Conservation (phyloP, 2,113 vertebrate species). For the Seriola quinqueradiata region DNA sequence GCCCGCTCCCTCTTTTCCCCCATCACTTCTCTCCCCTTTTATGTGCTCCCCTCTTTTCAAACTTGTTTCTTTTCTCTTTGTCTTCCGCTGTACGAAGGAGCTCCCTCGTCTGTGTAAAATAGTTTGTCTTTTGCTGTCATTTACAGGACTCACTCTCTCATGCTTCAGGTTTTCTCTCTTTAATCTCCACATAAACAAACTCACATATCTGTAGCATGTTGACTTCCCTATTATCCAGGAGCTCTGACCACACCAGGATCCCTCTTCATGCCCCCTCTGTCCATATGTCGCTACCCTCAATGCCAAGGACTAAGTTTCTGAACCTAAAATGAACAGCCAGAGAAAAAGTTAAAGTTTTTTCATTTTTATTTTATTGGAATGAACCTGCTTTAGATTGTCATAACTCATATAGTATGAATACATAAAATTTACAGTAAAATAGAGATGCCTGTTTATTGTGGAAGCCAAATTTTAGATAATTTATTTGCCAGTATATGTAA, state of each 20-base stretch:
- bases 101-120: slow-evolving; percentile 29
- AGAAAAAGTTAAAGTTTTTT: not conserved
- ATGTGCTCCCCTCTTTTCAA: slow-evolving; percentile 42
- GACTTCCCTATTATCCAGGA: slow-evolving; percentile 49
- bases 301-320: slow-evolving; percentile 12
- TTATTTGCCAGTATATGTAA: no score
- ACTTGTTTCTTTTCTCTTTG: slow-evolving; percentile 26
- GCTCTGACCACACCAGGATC: slow-evolving; percentile 25
- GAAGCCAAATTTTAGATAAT: no score
- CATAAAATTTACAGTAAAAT: no score
- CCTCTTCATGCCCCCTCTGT: slow-evolving; percentile 18
- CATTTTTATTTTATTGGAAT: slow-evolving; percentile 8
- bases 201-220: slow-evolving; percentile 53
- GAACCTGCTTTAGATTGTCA: not conserved
- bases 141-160: slow-evolving; percentile 27
- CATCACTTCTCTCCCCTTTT: slow-evolving; percentile 41
- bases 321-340: not conserved
- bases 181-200: slow-evolving; percentile 42
- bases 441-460: no score
- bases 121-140: slow-evolving; percentile 20
- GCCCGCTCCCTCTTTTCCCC: slow-evolving; percentile 26
- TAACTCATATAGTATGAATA: not conserved
- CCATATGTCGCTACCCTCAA: slow-evolving; percentile 16
- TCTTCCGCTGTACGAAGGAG: slow-evolving; percentile 20
- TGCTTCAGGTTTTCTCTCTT: slow-evolving; percentile 48